Evolutionary conservation across 2,888 invertebrate species (phyloP).

Genomic region (Pachymerium ferrugineum): DNA sequence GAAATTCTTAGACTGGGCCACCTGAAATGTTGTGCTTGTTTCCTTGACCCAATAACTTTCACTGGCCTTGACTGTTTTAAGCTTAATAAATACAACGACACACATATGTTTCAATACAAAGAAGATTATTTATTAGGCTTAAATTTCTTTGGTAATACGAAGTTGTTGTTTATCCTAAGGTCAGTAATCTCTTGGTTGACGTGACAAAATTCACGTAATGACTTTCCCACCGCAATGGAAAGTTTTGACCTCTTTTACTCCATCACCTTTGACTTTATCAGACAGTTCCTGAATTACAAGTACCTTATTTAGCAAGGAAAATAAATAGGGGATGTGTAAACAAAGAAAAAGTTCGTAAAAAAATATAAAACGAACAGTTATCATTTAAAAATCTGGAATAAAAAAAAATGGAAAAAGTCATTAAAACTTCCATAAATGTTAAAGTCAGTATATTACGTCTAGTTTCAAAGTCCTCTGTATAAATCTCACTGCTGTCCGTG

Average conservation of each 20-base stretch:
- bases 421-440: background rate
- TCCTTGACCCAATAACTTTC: background rate
- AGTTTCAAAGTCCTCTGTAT: background rate
- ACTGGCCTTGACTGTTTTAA: background rate
- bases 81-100: background rate
- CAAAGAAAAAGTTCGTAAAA: too few species aligned
- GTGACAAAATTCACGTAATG: too few species aligned
- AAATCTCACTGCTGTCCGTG: background rate
- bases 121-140: background rate
- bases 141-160: background rate
- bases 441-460: background rate
- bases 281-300: background rate
- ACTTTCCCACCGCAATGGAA: too few species aligned
- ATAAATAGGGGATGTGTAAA: too few species aligned
- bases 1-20: too few species aligned
- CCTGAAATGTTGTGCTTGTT: too few species aligned
- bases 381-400: constrained; percentile 6
- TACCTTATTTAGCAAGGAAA: background rate
- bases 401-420: background rate
- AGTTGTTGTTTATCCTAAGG: too few species aligned
- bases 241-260: background rate
- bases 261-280: background rate
- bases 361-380: too few species aligned
- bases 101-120: background rate
- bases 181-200: too few species aligned